phyloP scores from a whole-genome alignment of 2,113 vertebrate genomes.

The Megaceryle maxima region DNA sequence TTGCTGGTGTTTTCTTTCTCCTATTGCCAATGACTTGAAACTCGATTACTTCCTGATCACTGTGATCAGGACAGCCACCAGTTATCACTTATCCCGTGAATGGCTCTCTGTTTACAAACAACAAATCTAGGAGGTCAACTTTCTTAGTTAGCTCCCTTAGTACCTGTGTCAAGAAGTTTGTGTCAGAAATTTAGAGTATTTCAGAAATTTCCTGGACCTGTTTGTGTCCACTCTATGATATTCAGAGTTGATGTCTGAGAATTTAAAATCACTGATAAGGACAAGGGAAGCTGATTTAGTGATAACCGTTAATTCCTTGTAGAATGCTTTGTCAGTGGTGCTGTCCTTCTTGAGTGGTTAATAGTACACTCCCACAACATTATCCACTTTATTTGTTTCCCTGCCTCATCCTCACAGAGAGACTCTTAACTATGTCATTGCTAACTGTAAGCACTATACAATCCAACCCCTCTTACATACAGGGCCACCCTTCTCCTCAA shows the following conservation, averaged over 20 bases:
- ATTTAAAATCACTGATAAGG: neutral
- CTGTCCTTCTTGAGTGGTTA: neutral
- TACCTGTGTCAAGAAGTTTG: neutral
- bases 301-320: neutral
- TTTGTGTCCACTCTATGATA: neutral
- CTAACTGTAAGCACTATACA: neutral
- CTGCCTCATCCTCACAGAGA: neutral
- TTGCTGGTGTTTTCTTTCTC: neutral
- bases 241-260: neutral
- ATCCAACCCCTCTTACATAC: neutral
- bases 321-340: neutral
- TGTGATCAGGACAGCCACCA: neutral
- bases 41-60: neutral
- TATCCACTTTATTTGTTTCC: neutral
- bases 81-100: rapidly evolving
- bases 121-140: neutral
- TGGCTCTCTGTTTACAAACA: neutral
- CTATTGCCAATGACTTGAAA: neutral
- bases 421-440: rapidly evolving
- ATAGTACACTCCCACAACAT: neutral
- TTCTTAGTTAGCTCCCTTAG: neutral
- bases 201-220: neutral
- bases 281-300: neutral
- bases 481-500: rapidly evolving
- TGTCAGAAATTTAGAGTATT: neutral